Conservation (phyloP, 2,113 vertebrate species). For the Lagopus leucura region DNA sequence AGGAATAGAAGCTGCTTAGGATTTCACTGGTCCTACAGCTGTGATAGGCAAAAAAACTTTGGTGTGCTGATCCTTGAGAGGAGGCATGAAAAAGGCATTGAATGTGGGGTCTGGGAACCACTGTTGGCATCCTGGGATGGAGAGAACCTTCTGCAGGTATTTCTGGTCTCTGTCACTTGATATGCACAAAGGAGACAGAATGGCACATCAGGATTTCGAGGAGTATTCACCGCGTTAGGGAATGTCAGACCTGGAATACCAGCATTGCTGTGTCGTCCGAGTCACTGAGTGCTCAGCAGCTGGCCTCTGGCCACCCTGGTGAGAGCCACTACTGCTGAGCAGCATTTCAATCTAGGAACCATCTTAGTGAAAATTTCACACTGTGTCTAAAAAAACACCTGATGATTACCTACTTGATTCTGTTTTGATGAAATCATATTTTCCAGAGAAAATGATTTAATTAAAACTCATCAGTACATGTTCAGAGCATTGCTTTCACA, state of each 20-base stretch:
- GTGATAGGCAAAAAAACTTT: no score
- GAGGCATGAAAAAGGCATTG: neutral
- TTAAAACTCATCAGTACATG: neutral
- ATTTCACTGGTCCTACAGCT: no score
- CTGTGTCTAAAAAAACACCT: neutral
- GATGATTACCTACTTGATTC: neutral
- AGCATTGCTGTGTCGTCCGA: neutral
- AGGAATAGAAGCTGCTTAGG: no score
- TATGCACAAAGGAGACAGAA: neutral
- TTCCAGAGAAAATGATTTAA: neutral
- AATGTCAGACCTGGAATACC: neutral
- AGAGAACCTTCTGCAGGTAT: neutral
- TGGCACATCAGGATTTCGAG: neutral
- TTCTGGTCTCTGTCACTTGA: neutral
- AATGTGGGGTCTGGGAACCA: neutral
- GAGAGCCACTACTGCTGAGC: neutral
- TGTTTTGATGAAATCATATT: neutral
- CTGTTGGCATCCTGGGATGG: no score
- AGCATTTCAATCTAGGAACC: neutral
- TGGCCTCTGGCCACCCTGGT: neutral
- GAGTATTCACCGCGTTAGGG: neutral
- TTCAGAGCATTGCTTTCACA: neutral
- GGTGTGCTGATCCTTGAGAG: no score
- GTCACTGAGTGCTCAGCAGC: neutral
- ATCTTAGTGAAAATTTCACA: neutral